Base-by-base conservation (phyloP, 92 coral and sea anemone genomes). In the Actinostola sp. region DNA sequence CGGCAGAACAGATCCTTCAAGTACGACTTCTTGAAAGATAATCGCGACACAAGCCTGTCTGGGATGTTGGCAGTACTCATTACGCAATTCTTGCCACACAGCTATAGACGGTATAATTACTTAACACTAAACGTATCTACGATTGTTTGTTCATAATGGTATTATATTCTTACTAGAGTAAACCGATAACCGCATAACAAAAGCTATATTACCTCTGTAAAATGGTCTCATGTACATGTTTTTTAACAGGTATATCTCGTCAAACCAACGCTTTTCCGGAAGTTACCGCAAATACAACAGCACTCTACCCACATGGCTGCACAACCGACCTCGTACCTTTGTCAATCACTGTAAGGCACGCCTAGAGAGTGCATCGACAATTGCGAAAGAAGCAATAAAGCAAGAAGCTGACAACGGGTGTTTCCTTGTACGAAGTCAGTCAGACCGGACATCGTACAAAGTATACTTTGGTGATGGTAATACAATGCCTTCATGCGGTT, bases 1-100 rank as follows among this genome's bases (percentile, higher is more conserved):
- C 41, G 91, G 14, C 91, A 86, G 46, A 86, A 86, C 41, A 27
- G 74, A 28, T 79, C 72, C 14, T 75, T 86, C 71, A 86, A 86
- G 68, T 52, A 69, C 66, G 35, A 59, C 19, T 86, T 81, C 64
- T 46, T 86, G 4, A 38, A 66, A 31, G 51, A 46, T 12, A 73
- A 71, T 55, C 76, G 70, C 11, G 51, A 81, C 32, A 31, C 55
- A 64, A 70, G 66, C 49, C 50, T 86, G 55, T 70, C 82, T 54
- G 80, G 66, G 15, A 81, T 86, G 91, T 29, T 82, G 0, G 32
- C 80, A 21, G 70, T 86, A 26, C 53, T 86, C 13, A 75, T 82
- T 23, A 52, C 70, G 31, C 78, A 81, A 51, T 86, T 79, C 60
- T 68, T 86, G 12, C 88, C 84, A 27, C 88, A 86, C 39, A 82